Percentiles rank a stretch among this genome's conserved stretches.
These are phyloP conservation scores for Shinisaurus crocodilurus DNA, from an alignment of 2,113 vertebrate genomes.

Conservation along the genomic window DNA sequence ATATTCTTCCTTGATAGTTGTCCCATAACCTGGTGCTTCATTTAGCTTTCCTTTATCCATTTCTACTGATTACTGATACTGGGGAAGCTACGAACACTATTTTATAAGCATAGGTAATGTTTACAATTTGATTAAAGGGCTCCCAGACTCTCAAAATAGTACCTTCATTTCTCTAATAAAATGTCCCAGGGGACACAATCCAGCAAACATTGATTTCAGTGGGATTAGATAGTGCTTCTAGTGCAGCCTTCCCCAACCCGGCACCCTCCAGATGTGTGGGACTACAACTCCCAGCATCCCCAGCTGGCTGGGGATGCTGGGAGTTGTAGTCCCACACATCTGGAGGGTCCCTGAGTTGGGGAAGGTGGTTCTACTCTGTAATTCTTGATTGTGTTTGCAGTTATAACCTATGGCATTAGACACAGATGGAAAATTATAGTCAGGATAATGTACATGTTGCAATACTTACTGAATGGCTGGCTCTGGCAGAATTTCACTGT, in stretches of 20 bases:
- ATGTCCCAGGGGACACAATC: background rate
- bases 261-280: too few relatives aligned
- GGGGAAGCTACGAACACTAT: slow-evolving; percentile 28
- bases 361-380: background rate
- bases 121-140: background rate
- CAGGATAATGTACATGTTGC: slow-evolving; percentile 39
- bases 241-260: background rate
- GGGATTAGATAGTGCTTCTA: background rate
- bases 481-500: slow-evolving; percentile 93
- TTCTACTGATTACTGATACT: slow-evolving; percentile 43
- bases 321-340: too few relatives aligned
- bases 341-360: too few relatives aligned
- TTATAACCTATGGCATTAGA: background rate
- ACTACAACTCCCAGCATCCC: too few relatives aligned
- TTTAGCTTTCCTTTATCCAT: slow-evolving; percentile 46
- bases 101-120: slow-evolving; percentile 28
- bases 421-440: slow-evolving; percentile 42
- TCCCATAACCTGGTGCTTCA: slow-evolving; percentile 51
- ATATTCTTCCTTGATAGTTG: slow-evolving; percentile 45
- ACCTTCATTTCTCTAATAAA: background rate
- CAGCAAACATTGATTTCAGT: background rate
- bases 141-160: background rate
- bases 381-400: background rate
- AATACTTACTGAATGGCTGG: slow-evolving; percentile 93
- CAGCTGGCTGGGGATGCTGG: too few relatives aligned